Evolutionary conservation across 1,140 invertebrate species (phyloP).

Genomic region (Drosophila kanapiae): DNA sequence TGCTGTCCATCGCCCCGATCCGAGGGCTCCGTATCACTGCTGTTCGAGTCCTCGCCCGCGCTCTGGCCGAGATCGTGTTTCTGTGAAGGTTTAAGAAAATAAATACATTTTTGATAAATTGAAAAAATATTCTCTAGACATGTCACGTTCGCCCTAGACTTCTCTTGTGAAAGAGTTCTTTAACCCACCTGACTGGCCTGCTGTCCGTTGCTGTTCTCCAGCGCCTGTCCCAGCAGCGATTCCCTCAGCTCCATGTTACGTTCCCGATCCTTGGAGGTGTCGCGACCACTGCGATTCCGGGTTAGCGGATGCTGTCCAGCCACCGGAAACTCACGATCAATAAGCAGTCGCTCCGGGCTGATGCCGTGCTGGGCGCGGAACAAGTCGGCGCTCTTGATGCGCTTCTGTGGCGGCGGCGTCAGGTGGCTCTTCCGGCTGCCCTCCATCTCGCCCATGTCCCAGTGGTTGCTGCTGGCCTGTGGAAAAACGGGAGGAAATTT

Average conservation of each 20-base stretch:
- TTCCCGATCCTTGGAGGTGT: slow-evolving; percentile 78
- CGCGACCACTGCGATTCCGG: slow-evolving; percentile 64
- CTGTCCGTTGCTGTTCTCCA: slow-evolving; percentile 87
- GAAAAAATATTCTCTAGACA: not conserved
- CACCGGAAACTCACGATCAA: slow-evolving; percentile 78
- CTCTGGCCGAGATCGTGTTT: slow-evolving; percentile 87
- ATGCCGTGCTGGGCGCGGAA: slow-evolving; percentile 87
- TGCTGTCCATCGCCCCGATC: slow-evolving; percentile 87
- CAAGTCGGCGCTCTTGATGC: slow-evolving; percentile 88
- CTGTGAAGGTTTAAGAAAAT: slow-evolving; percentile 10
- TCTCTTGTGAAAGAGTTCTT: too few species aligned
- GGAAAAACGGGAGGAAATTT: too few species aligned
- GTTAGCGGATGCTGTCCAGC: slow-evolving; percentile 80
- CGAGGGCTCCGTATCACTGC: slow-evolving; percentile 88
- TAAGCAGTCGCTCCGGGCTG: slow-evolving; percentile 75
- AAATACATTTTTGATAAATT: not conserved
- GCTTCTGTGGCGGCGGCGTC: slow-evolving; percentile 87
- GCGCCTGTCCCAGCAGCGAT: slow-evolving; percentile 90
- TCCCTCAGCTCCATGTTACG: slow-evolving; percentile 88
- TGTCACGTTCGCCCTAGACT: not conserved
- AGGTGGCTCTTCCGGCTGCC: slow-evolving; percentile 73
- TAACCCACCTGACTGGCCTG: slow-evolving; percentile 69
- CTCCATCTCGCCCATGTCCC: slow-evolving; percentile 73
- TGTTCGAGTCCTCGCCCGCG: slow-evolving; percentile 92
- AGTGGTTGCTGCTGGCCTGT: slow-evolving; percentile 70